Percentiles rank a stretch among this genome's conserved stretches.
Conservation (phyloP, 2,888 invertebrate genomes). For the Phyllotreta cruciferae region DNA sequence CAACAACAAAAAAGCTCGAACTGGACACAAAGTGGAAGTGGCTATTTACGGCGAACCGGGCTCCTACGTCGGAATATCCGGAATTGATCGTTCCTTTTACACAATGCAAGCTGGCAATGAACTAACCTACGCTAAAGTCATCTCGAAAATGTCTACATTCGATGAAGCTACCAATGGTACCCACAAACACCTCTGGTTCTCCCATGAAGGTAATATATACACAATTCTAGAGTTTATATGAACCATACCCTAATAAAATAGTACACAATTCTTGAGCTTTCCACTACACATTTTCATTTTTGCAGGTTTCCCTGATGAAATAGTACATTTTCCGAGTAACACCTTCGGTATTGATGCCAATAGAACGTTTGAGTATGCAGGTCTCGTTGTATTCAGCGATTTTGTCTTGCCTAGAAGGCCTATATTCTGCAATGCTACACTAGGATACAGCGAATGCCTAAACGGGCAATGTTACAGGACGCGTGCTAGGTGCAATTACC, state of each 20-base stretch:
- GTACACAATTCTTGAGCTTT: not conserved
- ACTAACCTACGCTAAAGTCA: conserved; percentile 83
- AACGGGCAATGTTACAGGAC: conserved; percentile 78
- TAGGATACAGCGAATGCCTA: conserved; percentile 81
- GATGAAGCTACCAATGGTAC: conserved; percentile 88
- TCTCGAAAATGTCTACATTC: conserved; percentile 86
- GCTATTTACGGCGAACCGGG: conserved; percentile 94
- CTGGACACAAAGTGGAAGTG: conserved; percentile 91
- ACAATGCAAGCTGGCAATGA: conserved; percentile 94
- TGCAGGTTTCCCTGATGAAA: conserved; percentile 70
- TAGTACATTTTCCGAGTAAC: conserved; percentile 87
- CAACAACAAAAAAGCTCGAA: conserved; percentile 92
- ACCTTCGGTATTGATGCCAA: conserved; percentile 91
- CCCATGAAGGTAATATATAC: conserved; percentile 73
- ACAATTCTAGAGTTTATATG: not conserved
- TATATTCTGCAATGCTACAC: conserved; percentile 73
- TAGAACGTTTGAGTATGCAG: conserved; percentile 89
- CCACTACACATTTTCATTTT: not conserved
- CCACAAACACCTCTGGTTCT: conserved; percentile 82
- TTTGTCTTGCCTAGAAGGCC: conserved; percentile 75
- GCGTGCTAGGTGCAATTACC: conserved; percentile 77
- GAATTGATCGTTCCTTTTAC: conserved; percentile 87
- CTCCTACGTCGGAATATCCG: conserved; percentile 91
- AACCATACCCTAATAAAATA: too few species aligned
- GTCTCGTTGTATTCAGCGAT: conserved; percentile 90